phyloP scores from a whole-genome alignment of 2,888 invertebrate species.

The Lasioglossum lativentre region DNA sequence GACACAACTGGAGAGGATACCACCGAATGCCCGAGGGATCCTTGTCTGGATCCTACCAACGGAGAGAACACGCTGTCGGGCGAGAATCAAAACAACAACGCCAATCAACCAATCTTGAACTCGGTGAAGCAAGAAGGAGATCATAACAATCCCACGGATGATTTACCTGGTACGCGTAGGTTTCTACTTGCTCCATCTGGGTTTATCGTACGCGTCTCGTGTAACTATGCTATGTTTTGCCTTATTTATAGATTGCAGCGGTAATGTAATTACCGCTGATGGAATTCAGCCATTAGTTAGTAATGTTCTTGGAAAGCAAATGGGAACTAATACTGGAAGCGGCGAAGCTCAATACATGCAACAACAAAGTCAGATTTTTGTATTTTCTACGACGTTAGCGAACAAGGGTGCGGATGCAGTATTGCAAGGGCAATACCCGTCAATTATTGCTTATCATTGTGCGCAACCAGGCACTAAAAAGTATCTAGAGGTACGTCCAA shows the following conservation, averaged over 20 bases:
- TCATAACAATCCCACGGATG: slow-evolving; percentile 78
- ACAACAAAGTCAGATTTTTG: slow-evolving; percentile 99
- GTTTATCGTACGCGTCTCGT: neutral
- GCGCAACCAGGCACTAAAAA: slow-evolving; percentile 98
- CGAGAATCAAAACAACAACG: slow-evolving; percentile 78
- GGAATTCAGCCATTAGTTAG: slow-evolving; percentile 91
- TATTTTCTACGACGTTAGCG: slow-evolving; percentile 97
- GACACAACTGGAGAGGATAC: slow-evolving; percentile 80
- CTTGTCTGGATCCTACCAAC: slow-evolving; percentile 77
- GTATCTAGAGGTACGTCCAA: slow-evolving; percentile 91
- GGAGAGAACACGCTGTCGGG: slow-evolving; percentile 75
- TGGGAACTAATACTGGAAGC: slow-evolving; percentile 89
- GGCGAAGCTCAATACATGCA: slow-evolving; percentile 96
- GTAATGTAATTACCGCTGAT: slow-evolving; percentile 85
- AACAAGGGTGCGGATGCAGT: slow-evolving; percentile 98
- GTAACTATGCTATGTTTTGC: neutral
- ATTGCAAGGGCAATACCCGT: slow-evolving; percentile 94
- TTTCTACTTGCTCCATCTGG: neutral
- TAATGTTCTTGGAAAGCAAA: slow-evolving; percentile 92
- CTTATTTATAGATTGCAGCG: slow-evolving; percentile 73
- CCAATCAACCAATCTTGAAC: slow-evolving; percentile 77
- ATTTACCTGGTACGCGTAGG: slow-evolving; percentile 73
- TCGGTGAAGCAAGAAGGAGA: slow-evolving; percentile 81
- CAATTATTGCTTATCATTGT: slow-evolving; percentile 97
- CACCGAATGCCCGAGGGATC: slow-evolving; percentile 79